Evolutionary conservation across 2,113 vertebrate species (phyloP).

Genomic region (Peromyscus polionotus): DNA sequence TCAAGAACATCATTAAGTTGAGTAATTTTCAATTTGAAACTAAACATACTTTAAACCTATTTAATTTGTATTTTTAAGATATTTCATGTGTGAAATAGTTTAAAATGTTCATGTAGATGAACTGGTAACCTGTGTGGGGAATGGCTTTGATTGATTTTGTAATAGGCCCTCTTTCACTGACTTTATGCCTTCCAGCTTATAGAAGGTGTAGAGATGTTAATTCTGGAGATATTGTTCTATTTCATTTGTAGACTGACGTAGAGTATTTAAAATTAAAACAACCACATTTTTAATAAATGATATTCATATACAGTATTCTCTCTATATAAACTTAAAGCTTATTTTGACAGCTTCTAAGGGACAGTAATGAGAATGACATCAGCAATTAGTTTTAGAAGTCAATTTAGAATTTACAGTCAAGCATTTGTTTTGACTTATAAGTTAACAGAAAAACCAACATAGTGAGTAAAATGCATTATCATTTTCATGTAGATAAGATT

Average conservation of each 20-base stretch:
- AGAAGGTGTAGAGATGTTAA: neutral
- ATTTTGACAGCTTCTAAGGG: neutral
- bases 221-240: neutral
- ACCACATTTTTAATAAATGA: neutral
- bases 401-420: neutral
- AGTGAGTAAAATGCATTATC: neutral
- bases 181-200: neutral
- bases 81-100: neutral
- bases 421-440: neutral
- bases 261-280: neutral
- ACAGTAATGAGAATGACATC: neutral
- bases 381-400: neutral
- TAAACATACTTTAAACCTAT: neutral
- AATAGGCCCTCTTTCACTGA: neutral
- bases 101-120: neutral
- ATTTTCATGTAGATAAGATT: neutral
- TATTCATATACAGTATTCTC: neutral
- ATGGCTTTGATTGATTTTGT: neutral
- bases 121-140: neutral
- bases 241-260: neutral
- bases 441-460: neutral
- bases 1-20: neutral
- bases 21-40: neutral
- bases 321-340: neutral
- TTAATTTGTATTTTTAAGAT: neutral